Evolutionary conservation across 2,888 invertebrate genomes (phyloP), one percentile per base, ranked within the genome.

Genomic region (Hermodice carunculata): DNA sequence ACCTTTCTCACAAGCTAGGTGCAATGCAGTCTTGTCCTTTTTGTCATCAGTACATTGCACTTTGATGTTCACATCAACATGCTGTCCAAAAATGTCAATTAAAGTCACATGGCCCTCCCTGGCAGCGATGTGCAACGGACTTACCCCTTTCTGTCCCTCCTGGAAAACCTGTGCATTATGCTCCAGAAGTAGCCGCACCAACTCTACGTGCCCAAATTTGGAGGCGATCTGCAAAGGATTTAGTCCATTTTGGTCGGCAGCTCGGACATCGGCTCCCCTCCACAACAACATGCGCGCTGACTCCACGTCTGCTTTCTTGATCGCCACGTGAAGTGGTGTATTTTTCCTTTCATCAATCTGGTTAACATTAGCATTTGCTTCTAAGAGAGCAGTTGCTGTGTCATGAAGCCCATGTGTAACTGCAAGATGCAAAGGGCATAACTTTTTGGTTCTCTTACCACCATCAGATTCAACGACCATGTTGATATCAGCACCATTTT

Each of bases 61-160:
- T 32, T 28, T 17, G 43, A 66, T 53, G 46, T 69, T 67, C 17
- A 69, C 57, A 57, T 67, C 69, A 17, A 67, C 67, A 42, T 61
- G 58, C 11, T 52, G 60, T 5, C 46, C 34, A 46, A 69, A 69
- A 22, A 69, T 31, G 46, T 67, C 67, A 28, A 69, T 43, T 6
- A 69, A 56, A 1, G 66, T 61, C 40, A 69, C 69, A 43, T 69
- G 69, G 42, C 69, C 69, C 42, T 69, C 67, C n/a, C 34, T 43
- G 22, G 69, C 69, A 22, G 69, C 69, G 22, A 69, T 61, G 49
- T 67, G 67, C 19, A 69, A 59, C 0, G 69, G 67, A 43, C 64
- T 67, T 14, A 62, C 43, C 22, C 69, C 69, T 2, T 29, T 40
- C 52, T 66, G 69, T 14, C 61, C 57, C 19, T 46, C 49, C 31